These are phyloP conservation scores for Ischnura elegans DNA, from an alignment of 2,888 invertebrate genomes.

Conservation along the genomic window DNA sequence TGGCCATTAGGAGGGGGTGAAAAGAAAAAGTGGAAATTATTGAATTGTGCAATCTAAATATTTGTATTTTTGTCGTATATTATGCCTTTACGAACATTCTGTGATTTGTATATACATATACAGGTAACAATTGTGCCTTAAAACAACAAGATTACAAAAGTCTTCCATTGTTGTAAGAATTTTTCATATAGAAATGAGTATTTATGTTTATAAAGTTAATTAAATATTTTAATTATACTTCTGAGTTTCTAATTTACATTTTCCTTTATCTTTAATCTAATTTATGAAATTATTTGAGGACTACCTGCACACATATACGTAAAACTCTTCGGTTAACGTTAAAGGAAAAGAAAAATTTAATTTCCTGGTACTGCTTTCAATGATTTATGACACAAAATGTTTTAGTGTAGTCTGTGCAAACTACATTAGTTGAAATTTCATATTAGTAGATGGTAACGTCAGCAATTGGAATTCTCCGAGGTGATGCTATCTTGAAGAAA, in stretches of 20 bases:
- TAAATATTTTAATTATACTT: conserved; percentile 39
- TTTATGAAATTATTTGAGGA: no score
- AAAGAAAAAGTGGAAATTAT: neutral
- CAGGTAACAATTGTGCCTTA: conserved; percentile 53
- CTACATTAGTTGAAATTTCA: no score
- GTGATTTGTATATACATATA: conserved; percentile 48
- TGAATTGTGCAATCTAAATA: conserved; percentile 30
- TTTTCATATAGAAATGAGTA: conserved; percentile 52
- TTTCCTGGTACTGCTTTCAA: no score
- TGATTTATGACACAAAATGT: no score
- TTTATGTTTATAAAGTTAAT: conserved; percentile 56
- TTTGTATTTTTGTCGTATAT: conserved; percentile 22
- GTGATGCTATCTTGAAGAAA: no score
- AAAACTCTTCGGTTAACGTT: no score
- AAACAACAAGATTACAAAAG: conserved; percentile 47
- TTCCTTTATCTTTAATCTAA: neutral
- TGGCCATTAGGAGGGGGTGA: neutral
- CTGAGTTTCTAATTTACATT: neutral
- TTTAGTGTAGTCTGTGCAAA: no score
- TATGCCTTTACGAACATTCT: neutral
- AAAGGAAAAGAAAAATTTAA: no score
- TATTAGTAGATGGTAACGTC: no score
- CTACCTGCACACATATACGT: no score
- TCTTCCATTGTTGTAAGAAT: conserved; percentile 59
- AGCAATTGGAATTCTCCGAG: no score